These are phyloP conservation scores for Lithophane semibrunnea DNA, from an alignment of 2,888 invertebrate genomes.

Conservation along the genomic window DNA sequence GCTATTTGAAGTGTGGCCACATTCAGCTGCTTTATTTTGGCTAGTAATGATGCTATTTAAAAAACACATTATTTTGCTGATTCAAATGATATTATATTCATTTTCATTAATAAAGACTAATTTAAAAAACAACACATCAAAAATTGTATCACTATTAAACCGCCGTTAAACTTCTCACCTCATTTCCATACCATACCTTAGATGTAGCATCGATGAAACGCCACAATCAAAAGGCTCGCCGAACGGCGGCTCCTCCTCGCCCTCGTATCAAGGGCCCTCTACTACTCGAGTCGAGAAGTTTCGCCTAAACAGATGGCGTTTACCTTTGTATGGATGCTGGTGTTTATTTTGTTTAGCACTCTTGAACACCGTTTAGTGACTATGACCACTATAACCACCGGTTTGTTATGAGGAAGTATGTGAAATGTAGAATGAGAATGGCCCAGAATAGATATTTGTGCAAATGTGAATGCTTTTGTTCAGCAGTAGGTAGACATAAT, in stretches of 20 bases:
- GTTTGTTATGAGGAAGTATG: not conserved
- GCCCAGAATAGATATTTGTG: not conserved
- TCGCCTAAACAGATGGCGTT: conserved; percentile 44
- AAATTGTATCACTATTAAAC: not conserved
- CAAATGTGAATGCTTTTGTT: not conserved
- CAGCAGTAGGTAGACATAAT: not conserved
- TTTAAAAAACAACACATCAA: not conserved
- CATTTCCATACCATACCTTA: conserved; percentile 22
- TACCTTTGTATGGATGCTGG: conserved; percentile 8
- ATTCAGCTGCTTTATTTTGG: not conserved
- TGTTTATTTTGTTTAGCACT: conserved; percentile 3
- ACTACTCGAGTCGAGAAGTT: conserved; percentile 27
- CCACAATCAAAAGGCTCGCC: conserved; percentile 45
- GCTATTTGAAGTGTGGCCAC: not conserved
- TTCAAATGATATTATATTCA: not conserved
- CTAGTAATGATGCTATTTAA: no score
- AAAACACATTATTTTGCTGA: not conserved
- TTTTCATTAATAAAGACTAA: not conserved
- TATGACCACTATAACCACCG: not conserved
- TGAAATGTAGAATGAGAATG: not conserved
- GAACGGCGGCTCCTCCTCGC: conserved; percentile 4
- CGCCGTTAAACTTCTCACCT: not conserved
- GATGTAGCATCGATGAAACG: conserved; percentile 35
- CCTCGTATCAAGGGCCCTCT: conserved; percentile 34
- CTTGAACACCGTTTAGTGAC: not conserved